Conservation (phyloP, 2,797 vertebrate genomes). For the Dallia pectoralis region DNA sequence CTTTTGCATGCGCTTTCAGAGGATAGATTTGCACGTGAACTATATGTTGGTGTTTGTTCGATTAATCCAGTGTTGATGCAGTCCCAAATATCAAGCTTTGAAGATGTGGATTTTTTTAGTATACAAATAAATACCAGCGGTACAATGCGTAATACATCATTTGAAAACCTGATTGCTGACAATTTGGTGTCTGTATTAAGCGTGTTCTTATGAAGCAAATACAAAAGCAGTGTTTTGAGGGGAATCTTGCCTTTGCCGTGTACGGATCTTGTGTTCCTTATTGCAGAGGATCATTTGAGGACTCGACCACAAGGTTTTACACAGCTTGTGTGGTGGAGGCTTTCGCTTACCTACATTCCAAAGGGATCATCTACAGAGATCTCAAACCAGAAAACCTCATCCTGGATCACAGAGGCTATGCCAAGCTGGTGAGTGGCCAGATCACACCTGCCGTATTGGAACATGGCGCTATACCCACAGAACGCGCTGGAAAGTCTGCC, state of each 20-base stretch:
- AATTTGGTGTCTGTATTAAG: too few species aligned
- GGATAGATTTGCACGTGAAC: too few species aligned
- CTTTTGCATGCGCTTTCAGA: not conserved
- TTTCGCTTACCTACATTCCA: slow-evolving; percentile 96
- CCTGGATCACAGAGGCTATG: slow-evolving; percentile 92
- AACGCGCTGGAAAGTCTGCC: not conserved
- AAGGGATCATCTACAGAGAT: slow-evolving; percentile 97
- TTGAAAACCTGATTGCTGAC: too few species aligned
- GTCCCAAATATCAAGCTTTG: too few species aligned
- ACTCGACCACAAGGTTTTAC: slow-evolving; percentile 94
- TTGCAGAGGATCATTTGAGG: slow-evolving; percentile 92
- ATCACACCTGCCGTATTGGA: not conserved
- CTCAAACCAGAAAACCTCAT: slow-evolving; percentile 99
- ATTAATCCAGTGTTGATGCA: too few species aligned
- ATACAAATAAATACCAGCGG: too few species aligned
- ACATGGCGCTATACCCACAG: not conserved
- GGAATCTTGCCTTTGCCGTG: too few species aligned
- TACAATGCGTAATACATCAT: too few species aligned
- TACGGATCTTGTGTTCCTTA: not conserved
- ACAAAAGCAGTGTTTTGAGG: too few species aligned
- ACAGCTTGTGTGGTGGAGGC: slow-evolving; percentile 95
- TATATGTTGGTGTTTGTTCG: too few species aligned
- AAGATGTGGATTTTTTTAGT: too few species aligned
- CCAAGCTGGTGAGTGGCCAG: slow-evolving; percentile 86
- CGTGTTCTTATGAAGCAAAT: too few species aligned